phyloP scores from a whole-genome alignment of 2,797 vertebrate genomes.

The Myripristis murdjan region DNA sequence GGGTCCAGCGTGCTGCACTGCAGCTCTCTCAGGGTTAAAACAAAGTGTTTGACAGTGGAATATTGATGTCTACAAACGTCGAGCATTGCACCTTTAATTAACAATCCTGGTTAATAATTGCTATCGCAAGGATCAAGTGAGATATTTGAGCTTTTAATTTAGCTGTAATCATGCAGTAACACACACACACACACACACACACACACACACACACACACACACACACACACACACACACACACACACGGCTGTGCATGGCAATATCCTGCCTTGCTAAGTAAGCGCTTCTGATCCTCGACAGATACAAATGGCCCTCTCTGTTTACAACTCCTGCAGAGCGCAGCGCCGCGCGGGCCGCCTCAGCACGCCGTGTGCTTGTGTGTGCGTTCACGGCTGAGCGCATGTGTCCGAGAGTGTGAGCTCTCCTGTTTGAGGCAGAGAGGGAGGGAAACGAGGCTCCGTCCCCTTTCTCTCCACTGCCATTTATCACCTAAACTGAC shows the following conservation, averaged over 20 bases:
- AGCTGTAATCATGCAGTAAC: neutral
- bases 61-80: no score
- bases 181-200: no score
- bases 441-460: constrained; percentile 6
- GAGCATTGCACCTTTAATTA: no score
- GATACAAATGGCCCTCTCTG: constrained; percentile 60
- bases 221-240: constrained; percentile 20
- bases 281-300: constrained; percentile 54
- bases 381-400: neutral
- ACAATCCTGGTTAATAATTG: no score
- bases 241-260: constrained; percentile 21
- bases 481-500: constrained; percentile 65
- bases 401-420: constrained; percentile 3
- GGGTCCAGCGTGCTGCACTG: no score
- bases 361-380: neutral
- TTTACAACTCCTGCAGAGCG: constrained; percentile 42
- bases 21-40: no score
- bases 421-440: constrained; percentile 21
- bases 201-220: neutral
- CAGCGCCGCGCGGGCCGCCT: constrained; percentile 1
- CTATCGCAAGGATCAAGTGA: no score
- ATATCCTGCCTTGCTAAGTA: constrained; percentile 41
- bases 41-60: no score
- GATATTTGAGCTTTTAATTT: neutral
- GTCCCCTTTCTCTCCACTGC: constrained; percentile 9